phyloP scores from a whole-genome alignment of 1,140 invertebrate genomes.

The Bombus terrestris region DNA sequence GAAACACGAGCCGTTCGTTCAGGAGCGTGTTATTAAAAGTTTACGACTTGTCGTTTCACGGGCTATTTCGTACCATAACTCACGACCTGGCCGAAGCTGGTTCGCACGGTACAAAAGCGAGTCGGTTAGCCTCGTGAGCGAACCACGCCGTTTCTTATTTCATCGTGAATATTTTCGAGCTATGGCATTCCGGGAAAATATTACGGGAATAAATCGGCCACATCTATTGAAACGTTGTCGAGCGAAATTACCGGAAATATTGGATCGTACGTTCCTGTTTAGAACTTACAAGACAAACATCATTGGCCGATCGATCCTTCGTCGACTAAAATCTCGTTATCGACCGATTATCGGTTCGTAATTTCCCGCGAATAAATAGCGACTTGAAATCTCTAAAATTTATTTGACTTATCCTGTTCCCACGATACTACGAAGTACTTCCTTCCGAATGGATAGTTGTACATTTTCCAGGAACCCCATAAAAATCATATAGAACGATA shows the following conservation, averaged over 20 bases:
- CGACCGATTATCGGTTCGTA: not conserved
- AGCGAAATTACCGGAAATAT: constrained; percentile 26
- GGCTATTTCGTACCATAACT: constrained; percentile 23
- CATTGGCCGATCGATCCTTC: not conserved
- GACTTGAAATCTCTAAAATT: not conserved
- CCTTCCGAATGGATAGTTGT: not conserved
- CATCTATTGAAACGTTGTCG: constrained; percentile 2
- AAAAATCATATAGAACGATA: not conserved
- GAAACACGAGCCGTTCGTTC: constrained; percentile 13
- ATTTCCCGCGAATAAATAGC: not conserved
- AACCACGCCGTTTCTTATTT: constrained; percentile 31
- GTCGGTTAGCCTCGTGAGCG: not conserved
- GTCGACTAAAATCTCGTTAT: not conserved
- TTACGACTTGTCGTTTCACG: constrained; percentile 18
- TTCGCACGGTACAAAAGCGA: not conserved
- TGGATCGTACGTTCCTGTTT: not conserved
- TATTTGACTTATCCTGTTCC: not conserved
- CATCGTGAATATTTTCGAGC: constrained; percentile 30
- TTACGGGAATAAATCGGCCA: constrained; percentile 24
- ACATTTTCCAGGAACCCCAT: not conserved
- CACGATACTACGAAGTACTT: not conserved
- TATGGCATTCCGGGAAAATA: not conserved
- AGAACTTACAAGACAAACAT: not conserved
- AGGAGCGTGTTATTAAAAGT: constrained; percentile 25
- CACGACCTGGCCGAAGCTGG: not conserved